phyloP scores from a whole-genome alignment of 2,113 vertebrate genomes.

The Phocoena phocoena region DNA sequence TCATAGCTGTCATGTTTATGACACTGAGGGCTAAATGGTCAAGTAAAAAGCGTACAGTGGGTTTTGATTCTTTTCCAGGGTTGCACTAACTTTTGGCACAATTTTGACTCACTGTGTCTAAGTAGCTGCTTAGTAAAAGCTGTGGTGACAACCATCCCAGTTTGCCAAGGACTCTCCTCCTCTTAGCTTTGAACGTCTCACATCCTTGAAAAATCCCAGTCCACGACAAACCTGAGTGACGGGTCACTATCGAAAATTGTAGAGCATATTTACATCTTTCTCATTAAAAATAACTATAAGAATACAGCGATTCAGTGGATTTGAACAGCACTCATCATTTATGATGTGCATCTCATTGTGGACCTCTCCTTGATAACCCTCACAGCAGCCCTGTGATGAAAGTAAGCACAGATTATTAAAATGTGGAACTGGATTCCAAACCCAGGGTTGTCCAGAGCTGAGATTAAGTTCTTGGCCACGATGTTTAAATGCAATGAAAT shows the following conservation, averaged over 20 bases:
- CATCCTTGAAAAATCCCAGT: background rate
- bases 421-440: background rate
- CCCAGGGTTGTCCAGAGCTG: background rate
- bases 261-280: background rate
- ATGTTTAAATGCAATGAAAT: background rate
- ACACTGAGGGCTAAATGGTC: no score
- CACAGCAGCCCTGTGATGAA: background rate
- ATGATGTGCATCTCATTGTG: no score
- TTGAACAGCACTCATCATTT: background rate
- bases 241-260: background rate
- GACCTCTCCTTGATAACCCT: background rate
- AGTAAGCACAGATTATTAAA: background rate
- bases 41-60: background rate
- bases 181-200: background rate
- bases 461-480: background rate
- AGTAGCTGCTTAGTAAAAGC: background rate
- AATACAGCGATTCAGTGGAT: background rate
- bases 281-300: background rate
- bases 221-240: background rate
- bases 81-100: background rate
- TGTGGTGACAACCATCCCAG: fast-evolving
- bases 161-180: no score
- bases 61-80: background rate
- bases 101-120: background rate
- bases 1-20: background rate